These are phyloP conservation scores for Drosophila hamatofila DNA, from an alignment of 2,888 invertebrate genomes.

Conservation along the genomic window DNA sequence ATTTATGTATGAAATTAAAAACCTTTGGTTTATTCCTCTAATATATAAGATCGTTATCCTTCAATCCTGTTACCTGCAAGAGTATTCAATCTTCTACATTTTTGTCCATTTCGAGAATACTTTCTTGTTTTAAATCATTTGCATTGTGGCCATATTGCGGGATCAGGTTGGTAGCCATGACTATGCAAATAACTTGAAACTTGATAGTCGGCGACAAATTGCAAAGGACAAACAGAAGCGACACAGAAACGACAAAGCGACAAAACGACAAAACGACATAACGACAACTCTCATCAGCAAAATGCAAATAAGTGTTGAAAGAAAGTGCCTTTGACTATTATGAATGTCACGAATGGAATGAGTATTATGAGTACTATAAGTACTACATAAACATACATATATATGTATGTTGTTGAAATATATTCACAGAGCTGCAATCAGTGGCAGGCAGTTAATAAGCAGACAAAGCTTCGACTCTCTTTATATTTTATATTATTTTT, in stretches of 20 bases:
- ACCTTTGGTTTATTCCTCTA: neutral
- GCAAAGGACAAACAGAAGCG: conserved; percentile 41
- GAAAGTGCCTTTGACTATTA: conserved; percentile 39
- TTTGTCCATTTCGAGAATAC: neutral
- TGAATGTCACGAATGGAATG: conserved; percentile 26
- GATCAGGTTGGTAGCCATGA: conserved; percentile 65
- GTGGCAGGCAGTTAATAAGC: conserved; percentile 22
- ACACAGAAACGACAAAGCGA: conserved; percentile 18
- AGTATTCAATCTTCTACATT: neutral
- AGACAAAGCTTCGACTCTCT: conserved; percentile 38
- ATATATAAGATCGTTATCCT: neutral
- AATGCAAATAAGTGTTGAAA: conserved; percentile 64
- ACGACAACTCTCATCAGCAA: conserved; percentile 52
- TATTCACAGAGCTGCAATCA: conserved; percentile 34
- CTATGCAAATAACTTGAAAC: conserved; percentile 70
- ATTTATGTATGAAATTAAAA: too few relatives aligned
- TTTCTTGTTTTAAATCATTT: conserved; percentile 52
- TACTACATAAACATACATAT: neutral
- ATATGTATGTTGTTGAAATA: neutral
- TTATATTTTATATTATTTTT: conserved; percentile 27
- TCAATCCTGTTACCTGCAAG: neutral
- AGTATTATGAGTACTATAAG: conserved; percentile 16
- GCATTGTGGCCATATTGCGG: conserved; percentile 50
- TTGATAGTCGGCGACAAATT: conserved; percentile 59
- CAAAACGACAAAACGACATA: conserved; percentile 20